Conservation (phyloP, 2,113 vertebrate species). For the Pygoscelis antarcticus region DNA sequence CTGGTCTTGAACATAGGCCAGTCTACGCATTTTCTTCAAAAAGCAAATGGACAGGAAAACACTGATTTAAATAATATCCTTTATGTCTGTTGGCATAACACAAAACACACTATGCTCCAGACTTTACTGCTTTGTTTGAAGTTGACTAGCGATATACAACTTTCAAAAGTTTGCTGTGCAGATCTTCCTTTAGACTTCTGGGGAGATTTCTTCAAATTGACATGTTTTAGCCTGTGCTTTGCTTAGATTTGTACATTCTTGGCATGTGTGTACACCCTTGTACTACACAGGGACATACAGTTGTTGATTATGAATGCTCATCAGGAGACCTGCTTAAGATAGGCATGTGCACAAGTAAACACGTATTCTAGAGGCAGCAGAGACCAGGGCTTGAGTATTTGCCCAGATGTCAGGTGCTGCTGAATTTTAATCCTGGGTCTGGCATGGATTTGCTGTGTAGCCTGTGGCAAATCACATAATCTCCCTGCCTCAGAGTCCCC, state of each 20-base stretch:
- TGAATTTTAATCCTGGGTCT: constrained; percentile 61
- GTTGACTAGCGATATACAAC: not conserved
- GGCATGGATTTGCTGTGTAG: constrained; percentile 44
- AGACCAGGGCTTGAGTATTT: constrained; percentile 22
- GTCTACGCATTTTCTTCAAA: constrained; percentile 39
- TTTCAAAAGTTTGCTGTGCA: not conserved
- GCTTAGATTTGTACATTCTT: constrained; percentile 1
- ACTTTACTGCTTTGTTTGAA: constrained; percentile 41
- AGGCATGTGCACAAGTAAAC: not conserved
- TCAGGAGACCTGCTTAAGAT: not conserved
- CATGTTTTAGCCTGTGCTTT: constrained; percentile 35
- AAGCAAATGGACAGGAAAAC: constrained; percentile 56
- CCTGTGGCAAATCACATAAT: constrained; percentile 65
- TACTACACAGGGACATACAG: not conserved
- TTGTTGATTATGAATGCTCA: not conserved
- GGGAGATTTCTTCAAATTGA: constrained; percentile 14
- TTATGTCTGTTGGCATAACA: constrained; percentile 36
- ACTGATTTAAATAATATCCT: constrained; percentile 31
- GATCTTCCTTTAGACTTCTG: constrained; percentile 5
- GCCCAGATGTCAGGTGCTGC: constrained; percentile 61
- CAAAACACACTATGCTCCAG: not conserved
- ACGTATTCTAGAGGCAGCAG: constrained; percentile 14
- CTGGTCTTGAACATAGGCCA: constrained; percentile 46
- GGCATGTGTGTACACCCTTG: not conserved
- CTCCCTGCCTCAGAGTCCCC: constrained; percentile 35